Conservation (phyloP, 1,140 invertebrate species). For the Tetragnatha versicolor region DNA sequence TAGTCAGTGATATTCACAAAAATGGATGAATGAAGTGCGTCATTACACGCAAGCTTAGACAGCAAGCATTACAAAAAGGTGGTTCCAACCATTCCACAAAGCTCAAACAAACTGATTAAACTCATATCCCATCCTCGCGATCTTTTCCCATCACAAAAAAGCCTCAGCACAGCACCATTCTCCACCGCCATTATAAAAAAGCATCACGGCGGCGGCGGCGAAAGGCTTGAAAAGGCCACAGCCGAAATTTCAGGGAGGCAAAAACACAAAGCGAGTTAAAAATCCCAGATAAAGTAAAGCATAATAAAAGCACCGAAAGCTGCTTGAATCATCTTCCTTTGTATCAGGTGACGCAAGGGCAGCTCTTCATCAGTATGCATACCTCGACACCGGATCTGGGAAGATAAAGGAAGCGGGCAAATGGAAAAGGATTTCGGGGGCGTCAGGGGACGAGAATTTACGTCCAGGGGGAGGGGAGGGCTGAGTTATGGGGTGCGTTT, state of each 20-base stretch:
- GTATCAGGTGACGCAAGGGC: constrained; percentile 45
- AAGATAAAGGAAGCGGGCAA: constrained; percentile 41
- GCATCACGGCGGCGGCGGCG: background rate
- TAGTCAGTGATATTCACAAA: too few relatives aligned
- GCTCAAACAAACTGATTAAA: too few relatives aligned
- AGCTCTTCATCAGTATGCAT: constrained; percentile 47
- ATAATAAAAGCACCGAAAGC: background rate
- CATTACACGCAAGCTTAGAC: too few relatives aligned
- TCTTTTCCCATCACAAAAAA: too few relatives aligned
- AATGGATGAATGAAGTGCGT: too few relatives aligned
- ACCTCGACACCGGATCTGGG: constrained; percentile 46
- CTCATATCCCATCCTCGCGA: too few relatives aligned
- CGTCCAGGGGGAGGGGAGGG: constrained; percentile 9
- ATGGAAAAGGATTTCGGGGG: constrained; percentile 14
- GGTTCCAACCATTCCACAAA: too few relatives aligned
- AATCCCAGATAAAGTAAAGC: background rate
- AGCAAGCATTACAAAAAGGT: too few relatives aligned
- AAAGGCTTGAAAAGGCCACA: background rate
- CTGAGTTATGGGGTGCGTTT: constrained; percentile 50
- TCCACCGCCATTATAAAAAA: too few relatives aligned
- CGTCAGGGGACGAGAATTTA: constrained; percentile 29
- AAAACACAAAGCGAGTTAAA: background rate
- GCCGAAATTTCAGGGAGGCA: background rate
- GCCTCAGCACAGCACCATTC: too few relatives aligned
- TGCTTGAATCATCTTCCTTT: constrained; percentile 41